phyloP scores from a whole-genome alignment of 1,140 invertebrate species.

The Caerostris darwini region DNA sequence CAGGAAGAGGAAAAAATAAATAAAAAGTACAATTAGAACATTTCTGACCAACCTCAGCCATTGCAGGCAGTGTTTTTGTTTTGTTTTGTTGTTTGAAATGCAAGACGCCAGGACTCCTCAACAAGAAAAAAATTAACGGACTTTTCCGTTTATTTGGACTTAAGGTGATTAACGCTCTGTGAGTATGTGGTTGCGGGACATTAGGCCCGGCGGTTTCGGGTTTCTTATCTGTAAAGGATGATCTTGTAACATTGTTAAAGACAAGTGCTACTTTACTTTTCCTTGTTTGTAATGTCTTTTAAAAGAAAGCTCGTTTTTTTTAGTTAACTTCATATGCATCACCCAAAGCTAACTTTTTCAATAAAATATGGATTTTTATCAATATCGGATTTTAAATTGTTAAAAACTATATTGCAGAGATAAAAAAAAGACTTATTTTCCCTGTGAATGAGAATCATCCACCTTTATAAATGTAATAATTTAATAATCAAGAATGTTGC shows the following conservation, averaged over 20 bases:
- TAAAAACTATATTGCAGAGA: too few relatives aligned
- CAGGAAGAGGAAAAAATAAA: neutral
- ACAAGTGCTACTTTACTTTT: neutral
- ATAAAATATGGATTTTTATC: too few relatives aligned
- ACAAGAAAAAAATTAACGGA: neutral
- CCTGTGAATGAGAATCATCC: too few relatives aligned
- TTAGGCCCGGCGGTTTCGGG: neutral
- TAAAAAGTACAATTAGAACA: neutral
- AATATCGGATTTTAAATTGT: too few relatives aligned
- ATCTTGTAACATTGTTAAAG: neutral
- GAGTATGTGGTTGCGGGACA: neutral
- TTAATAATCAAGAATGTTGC: too few relatives aligned
- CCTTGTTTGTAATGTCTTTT: neutral
- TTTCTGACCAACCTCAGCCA: conserved; percentile 2
- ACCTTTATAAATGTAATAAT: too few relatives aligned
- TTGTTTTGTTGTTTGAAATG: neutral
- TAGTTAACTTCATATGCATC: too few relatives aligned
- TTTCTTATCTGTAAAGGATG: neutral
- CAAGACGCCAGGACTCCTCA: neutral
- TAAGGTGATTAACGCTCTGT: neutral
- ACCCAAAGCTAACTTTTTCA: too few relatives aligned
- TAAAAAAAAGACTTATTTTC: too few relatives aligned
- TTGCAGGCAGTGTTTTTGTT: neutral
- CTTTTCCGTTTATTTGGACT: neutral
- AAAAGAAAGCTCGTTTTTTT: neutral